Conservation (phyloP, 2,113 vertebrate species). For the Micromys minutus region DNA sequence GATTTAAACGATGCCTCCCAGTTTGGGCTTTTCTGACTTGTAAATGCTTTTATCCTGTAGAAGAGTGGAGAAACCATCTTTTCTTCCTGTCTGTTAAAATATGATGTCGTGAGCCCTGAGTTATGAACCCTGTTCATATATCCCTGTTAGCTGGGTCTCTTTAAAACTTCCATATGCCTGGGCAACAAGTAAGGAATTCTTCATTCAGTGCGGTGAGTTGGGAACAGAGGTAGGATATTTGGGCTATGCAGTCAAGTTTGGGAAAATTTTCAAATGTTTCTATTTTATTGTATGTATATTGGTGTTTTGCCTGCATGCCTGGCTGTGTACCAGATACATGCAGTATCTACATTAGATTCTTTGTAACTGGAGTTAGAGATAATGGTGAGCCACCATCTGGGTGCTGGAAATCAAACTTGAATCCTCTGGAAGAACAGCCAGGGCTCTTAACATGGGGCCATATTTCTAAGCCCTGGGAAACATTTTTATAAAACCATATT, state of each 20-base stretch:
- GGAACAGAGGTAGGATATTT: background rate
- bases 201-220: background rate
- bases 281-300: background rate
- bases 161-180: background rate
- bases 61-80: background rate
- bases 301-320: background rate
- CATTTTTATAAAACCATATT: background rate
- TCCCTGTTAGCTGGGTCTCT: background rate
- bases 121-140: background rate
- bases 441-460: background rate
- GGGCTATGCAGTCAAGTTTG: background rate
- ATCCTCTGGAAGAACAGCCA: background rate
- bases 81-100: background rate
- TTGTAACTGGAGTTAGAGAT: background rate
- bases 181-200: background rate
- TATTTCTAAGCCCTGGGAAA: background rate
- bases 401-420: background rate
- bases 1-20: slow-evolving; percentile 62
- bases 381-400: background rate
- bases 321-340: background rate
- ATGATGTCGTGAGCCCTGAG: background rate
- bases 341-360: too few species aligned
- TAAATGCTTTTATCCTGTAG: slow-evolving; percentile 44
- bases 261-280: background rate
- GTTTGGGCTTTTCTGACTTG: slow-evolving; percentile 50